A percentile compares a stretch with the other conserved stretches of the same genome.
These are phyloP conservation scores for Morelia viridis DNA, from an alignment of 2,797 vertebrate species.

Conservation along the genomic window DNA sequence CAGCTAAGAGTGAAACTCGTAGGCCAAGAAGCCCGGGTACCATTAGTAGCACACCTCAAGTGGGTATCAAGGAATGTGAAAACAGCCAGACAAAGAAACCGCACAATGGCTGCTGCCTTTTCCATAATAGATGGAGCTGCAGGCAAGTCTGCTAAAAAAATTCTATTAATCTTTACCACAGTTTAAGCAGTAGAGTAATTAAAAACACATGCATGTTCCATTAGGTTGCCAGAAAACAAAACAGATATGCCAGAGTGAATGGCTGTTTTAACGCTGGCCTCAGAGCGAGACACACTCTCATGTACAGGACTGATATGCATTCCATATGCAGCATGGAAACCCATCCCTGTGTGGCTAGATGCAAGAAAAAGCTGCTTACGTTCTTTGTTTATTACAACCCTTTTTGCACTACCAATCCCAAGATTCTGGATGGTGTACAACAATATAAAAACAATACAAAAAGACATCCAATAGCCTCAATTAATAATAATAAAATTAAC, in stretches of 20 bases:
- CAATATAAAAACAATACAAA: not conserved
- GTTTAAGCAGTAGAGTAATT: constrained; percentile 58
- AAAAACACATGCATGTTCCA: constrained; percentile 50
- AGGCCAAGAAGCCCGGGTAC: not conserved
- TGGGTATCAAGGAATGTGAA: constrained; percentile 9
- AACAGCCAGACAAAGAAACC: constrained; percentile 31
- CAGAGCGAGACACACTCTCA: not conserved
- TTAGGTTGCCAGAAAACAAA: constrained; percentile 32
- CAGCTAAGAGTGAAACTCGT: not conserved
- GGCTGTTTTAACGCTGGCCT: not conserved
- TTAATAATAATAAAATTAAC: not conserved
- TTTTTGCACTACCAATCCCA: not conserved
- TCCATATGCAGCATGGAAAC: not conserved
- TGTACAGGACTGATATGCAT: not conserved
- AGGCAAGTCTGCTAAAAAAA: constrained; percentile 61
- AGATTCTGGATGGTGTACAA: not conserved
- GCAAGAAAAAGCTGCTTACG: not conserved
- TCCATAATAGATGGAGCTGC: constrained; percentile 2
- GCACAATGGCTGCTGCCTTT: constrained; percentile 26
- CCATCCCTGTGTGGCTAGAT: not conserved
- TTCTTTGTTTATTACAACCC: not conserved
- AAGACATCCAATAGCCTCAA: not conserved
- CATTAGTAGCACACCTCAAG: not conserved
- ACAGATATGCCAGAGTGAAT: not conserved
- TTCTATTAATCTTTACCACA: constrained; percentile 44